These are phyloP conservation scores for Hippocampus kuda DNA, from an alignment of 2,797 vertebrate genomes.

Conservation along the genomic window DNA sequence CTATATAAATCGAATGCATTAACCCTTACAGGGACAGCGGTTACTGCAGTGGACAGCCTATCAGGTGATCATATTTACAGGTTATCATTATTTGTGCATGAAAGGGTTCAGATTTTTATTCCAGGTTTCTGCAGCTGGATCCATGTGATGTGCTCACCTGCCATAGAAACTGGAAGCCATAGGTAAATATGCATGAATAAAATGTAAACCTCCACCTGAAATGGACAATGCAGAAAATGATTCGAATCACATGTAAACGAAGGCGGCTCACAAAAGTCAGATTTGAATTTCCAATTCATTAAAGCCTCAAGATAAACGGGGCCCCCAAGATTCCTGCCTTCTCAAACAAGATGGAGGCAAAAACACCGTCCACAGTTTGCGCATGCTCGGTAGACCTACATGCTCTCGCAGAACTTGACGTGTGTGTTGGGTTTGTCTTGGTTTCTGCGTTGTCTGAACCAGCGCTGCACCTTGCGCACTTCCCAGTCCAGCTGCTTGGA, in stretches of 20 bases:
- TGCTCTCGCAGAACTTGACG: conserved; percentile 97
- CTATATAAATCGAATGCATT: too few species aligned
- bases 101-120: too few species aligned
- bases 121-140: neutral
- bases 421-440: conserved; percentile 89
- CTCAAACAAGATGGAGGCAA: neutral
- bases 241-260: neutral
- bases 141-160: conserved; percentile 73
- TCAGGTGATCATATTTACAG: too few species aligned
- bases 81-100: too few species aligned
- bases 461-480: conserved; percentile 85
- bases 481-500: conserved; percentile 98
- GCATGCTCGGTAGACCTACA: conserved; percentile 68
- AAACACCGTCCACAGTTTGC: neutral
- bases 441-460: conserved; percentile 93
- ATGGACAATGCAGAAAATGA: conserved; percentile 10
- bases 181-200: conserved; percentile 88
- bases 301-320: neutral
- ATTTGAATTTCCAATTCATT: neutral
- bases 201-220: conserved; percentile 95
- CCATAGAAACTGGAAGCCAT: conserved; percentile 86
- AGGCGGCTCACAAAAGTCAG: neutral
- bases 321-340: neutral
- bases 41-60: too few species aligned
- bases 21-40: too few species aligned